Evolutionary conservation across 2,113 vertebrate species (phyloP), one percentile per base, ranked within the genome.

Genomic region (Plestiodon gilberti): DNA sequence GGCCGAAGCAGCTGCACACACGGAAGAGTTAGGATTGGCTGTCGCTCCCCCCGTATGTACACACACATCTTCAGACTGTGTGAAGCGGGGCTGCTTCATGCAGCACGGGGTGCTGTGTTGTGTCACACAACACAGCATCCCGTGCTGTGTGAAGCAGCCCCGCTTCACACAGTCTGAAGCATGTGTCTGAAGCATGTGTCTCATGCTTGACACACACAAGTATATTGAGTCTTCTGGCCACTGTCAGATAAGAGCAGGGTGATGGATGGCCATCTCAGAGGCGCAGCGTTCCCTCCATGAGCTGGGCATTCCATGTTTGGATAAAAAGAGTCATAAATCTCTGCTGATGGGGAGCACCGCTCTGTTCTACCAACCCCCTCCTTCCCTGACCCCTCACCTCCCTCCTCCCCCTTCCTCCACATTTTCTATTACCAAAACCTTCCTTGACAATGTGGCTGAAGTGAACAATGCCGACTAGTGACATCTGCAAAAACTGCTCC

Each of bases 311-410:
- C 95, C 91, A 90, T 92, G 76, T 92, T 95, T 3, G 40, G 87
- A 94, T 96, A 95, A 96, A 96, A 94, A 85, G 78, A 94, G 78
- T 91, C 82, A 94, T 97, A 96, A 96, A 96, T 96, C 94, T 96
- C 92, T 85, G 25, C 76, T 82, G 84, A 91, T 83, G 93, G 33
- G 11, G 85, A 90, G 30, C 9, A 40, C 67, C 90, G 61, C 65
- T 90, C 22, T 65, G 70, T 81, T 85, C 86, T 92, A 88, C 11
- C 23, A 59, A 40, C 30, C 23, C 15, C 40, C 76, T 2, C 20
- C 28, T 70, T 38, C 28, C 77, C 3, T 18, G 55, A 59, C n/a
- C 81, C 78, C 85, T 77, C 82, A 81, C 78, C 38, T 70, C 4
- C 65, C 13, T 23, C 75, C 35, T n/a, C n/a, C 28, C 28, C 7